Conservation (phyloP, 2,113 vertebrate genomes). For the Addax nasomaculatus region DNA sequence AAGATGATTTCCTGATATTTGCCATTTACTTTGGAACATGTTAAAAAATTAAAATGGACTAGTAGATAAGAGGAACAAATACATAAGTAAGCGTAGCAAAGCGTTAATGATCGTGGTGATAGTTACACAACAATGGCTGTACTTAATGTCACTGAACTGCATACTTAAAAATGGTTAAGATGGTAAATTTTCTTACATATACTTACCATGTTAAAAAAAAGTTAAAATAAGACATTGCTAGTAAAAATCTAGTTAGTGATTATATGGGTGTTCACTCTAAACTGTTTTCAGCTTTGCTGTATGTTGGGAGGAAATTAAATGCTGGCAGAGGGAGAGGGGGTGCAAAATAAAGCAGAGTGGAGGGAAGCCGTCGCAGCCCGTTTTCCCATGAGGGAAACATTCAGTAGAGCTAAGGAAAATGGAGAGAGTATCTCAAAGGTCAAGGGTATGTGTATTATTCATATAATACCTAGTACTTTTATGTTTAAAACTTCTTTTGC, state of each 20-base stretch:
- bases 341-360: background rate
- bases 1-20: background rate
- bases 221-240: background rate
- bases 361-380: background rate
- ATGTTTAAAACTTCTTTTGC: background rate
- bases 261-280: background rate
- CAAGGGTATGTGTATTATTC: background rate
- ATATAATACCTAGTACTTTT: background rate
- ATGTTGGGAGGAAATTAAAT: background rate
- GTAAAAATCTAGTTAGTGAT: background rate
- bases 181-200: background rate
- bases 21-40: background rate
- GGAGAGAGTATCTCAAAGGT: background rate
- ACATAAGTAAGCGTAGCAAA: background rate
- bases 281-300: background rate
- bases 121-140: background rate
- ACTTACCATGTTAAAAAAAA: background rate
- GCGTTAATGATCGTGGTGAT: background rate
- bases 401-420: background rate
- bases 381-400: background rate
- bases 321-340: background rate
- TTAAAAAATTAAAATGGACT: background rate
- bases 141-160: background rate
- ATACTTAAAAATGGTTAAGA: background rate
- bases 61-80: background rate